Base-by-base conservation (phyloP, 2,797 vertebrate genomes). In the Parauchenoglanis ngamensis region DNA sequence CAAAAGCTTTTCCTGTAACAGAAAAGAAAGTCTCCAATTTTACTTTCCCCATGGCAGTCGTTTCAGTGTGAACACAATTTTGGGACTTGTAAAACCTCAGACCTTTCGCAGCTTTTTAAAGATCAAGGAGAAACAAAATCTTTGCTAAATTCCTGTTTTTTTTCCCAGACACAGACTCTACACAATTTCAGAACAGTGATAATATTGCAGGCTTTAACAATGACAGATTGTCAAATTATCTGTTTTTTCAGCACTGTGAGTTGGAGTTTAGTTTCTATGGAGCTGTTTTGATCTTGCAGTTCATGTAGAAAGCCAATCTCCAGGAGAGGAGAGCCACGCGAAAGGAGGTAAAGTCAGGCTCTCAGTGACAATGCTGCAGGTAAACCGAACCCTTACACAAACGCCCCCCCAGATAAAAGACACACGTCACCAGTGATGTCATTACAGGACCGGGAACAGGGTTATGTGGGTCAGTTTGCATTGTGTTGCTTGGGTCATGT, bases 341-440 rank as follows among this genome's bases (percentile, higher is more conserved):
- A 46, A 57, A 57, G 28, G 11, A 68, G 57, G 77, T 84, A 61
- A 75, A 78, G 31, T 49, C 56, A 59, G 78, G 77, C 84, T 63
- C 85, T 31, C 35, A 4, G 56, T 67, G 28, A 90, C 87, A 89
- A 88, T 85, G 87, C 70, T 21, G 49, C 35, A 57, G 76, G 86
- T 54, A 89, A 89, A 85, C 75, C 1, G 67, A 88, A 78, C 54
- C 89, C 40, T 54, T 77, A 68, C 31, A 79, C 52, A 78, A 65
- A 70, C 59, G 25, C 72, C 49, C 23, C 70, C 67, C 79, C 54
- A 40, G 88, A 88, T 88, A 88, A 88, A 88, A 83, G 82, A 68
- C 52, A 46, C 63, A 10, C 84, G 80, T 91, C 87, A 91, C 68
- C 65, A 49, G 44, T 89, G 87, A 91, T 86, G 90, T 88, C 88